These are phyloP conservation scores for Metopia argyrocephala DNA, from an alignment of 2,888 invertebrate genomes.

Conservation along the genomic window DNA sequence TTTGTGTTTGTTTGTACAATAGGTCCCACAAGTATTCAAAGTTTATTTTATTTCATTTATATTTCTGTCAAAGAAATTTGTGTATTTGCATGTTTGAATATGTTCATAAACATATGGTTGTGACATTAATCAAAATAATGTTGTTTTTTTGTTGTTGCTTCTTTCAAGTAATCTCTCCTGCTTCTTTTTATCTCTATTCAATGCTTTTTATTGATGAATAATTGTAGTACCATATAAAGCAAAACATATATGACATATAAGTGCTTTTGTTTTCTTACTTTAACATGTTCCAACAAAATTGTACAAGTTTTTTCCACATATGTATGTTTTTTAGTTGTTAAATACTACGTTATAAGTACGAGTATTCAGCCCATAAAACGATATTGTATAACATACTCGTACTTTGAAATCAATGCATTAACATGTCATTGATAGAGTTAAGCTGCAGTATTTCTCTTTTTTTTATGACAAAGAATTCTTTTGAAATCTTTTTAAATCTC, in stretches of 20 bases:
- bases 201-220: neutral
- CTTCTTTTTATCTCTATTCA: neutral
- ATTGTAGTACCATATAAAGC: neutral
- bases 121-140: neutral
- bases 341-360: neutral
- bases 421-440: neutral
- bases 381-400: neutral
- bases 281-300: too few relatives aligned
- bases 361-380: slow-evolving; percentile 17
- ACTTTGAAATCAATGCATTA: slow-evolving; percentile 30
- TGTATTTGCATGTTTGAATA: neutral
- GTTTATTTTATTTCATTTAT: neutral
- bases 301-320: too few relatives aligned
- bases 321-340: neutral
- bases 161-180: neutral
- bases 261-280: too few relatives aligned
- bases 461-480: neutral
- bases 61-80: too few relatives aligned
- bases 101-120: neutral
- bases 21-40: neutral
- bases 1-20: neutral
- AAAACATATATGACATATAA: too few relatives aligned
- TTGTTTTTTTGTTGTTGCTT: neutral
- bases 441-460: neutral
- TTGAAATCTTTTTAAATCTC: neutral